phyloP scores from a whole-genome alignment of 2,888 invertebrate species.

The Trissonchulus latispiculum region DNA sequence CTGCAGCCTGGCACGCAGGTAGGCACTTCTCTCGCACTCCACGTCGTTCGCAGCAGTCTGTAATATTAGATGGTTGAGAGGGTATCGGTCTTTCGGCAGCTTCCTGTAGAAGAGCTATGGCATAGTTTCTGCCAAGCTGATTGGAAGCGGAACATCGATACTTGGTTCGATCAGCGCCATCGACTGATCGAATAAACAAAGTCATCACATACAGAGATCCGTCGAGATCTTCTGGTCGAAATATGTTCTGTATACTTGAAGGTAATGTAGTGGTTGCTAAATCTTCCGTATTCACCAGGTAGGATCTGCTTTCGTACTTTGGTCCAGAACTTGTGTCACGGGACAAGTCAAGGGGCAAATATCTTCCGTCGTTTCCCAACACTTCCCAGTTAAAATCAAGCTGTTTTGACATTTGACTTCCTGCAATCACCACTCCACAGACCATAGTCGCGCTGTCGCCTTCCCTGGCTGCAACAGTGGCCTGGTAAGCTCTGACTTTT shows the following conservation, averaged over 20 bases:
- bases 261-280: no score
- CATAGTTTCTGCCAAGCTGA: slow-evolving; percentile 9
- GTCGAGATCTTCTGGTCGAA: background rate
- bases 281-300: background rate
- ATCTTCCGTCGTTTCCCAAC: background rate
- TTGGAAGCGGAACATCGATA: slow-evolving; percentile 20
- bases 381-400: background rate
- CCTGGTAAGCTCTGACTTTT: slow-evolving; percentile 3
- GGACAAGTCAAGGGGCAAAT: background rate
- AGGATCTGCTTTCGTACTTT: background rate
- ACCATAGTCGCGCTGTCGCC: slow-evolving; percentile 18
- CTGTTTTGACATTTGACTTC: background rate
- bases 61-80: slow-evolving; percentile 26
- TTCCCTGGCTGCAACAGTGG: slow-evolving; percentile 19
- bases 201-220: background rate
- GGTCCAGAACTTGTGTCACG: background rate
- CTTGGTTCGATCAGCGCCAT: slow-evolving; percentile 10
- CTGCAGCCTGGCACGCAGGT: slow-evolving; percentile 7
- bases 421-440: slow-evolving; percentile 24
- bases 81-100: slow-evolving; percentile 13
- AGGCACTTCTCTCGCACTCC: slow-evolving; percentile 23
- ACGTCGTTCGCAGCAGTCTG: slow-evolving; percentile 28
- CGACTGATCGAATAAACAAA: background rate
- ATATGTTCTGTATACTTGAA: no score
- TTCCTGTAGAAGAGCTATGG: background rate